Base-by-base conservation (phyloP, 1,140 invertebrate species). In the Drosophila nigromelanica region DNA sequence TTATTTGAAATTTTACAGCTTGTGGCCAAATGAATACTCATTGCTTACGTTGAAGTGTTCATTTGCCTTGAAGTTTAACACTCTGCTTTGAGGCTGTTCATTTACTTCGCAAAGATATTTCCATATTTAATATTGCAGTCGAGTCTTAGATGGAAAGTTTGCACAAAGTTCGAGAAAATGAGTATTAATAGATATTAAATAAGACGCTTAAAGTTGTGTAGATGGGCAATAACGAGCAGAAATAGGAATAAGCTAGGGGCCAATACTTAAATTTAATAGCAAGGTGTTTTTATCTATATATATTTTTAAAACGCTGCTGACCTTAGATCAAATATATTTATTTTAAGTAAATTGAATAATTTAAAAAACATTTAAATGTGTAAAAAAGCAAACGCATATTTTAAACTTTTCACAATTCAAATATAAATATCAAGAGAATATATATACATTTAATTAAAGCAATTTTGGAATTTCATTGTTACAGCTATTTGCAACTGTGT, bases 1-100 rank as follows among this genome's bases (percentile, higher is more conserved):
- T 58, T 58, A 47, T 55, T 54, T 70, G 47, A 68, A 62, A 56
- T 67, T 63, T 71, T 43, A 15, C 1, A 47, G 7, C n/a, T 39
- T 10, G 5, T 59, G n/a, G n/a, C 18, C 43, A 56, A 24, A 47
- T 12, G n/a, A 51, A 51, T 11, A 15, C 14, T 18, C 48, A 39
- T 7, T 35, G 8, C 33, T 2, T 35, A 7, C 33, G 8, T 7
- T 35, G 6, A 15, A 3, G 14, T 45, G 18, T 24, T 27, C 21
- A 27, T 27, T 14, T 42, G 0, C 18, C 6, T 56, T 8, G 24
- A 7, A 14, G 14, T n/a, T 6, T 50, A 12, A 48, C 11, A 12
- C 18, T 24, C 18, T 24, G 47, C 6, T 30, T 7, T 12, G 6
- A 3, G 47, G 47, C 12, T 30, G 4, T 50, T 30, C 24, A 47